Conservation (phyloP, 2,797 vertebrate species). For the Pipistrellus kuhlii region DNA sequence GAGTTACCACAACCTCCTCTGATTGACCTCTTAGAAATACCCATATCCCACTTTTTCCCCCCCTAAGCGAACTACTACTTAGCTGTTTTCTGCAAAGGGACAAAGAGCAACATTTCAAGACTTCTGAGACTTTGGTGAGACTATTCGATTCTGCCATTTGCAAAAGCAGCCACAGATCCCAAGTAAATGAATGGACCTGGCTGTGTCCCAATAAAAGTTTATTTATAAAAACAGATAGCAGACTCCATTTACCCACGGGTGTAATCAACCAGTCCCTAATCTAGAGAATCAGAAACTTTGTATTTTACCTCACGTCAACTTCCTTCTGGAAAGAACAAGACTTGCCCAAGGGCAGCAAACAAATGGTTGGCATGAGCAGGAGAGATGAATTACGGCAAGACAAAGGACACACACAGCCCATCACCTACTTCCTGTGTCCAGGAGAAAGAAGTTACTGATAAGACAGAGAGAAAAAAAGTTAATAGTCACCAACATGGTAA, state of each 20-base stretch:
- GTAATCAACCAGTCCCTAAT: background rate
- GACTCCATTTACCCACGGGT: background rate
- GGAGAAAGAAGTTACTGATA: background rate
- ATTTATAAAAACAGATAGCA: background rate
- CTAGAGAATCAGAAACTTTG: background rate
- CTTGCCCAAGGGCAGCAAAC: background rate
- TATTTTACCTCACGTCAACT: background rate
- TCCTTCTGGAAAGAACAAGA: constrained; percentile 5
- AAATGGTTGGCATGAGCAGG: background rate
- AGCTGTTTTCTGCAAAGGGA: background rate
- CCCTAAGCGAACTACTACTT: background rate
- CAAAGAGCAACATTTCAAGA: background rate
- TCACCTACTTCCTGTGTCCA: background rate
- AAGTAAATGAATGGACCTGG: background rate
- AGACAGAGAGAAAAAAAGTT: background rate
- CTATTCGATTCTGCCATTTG: background rate
- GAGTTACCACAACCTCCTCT: background rate
- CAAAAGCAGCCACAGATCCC: background rate
- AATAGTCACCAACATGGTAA: background rate
- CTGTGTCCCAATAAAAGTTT: background rate
- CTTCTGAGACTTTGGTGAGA: background rate
- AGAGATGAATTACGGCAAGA: background rate
- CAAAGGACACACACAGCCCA: rapidly evolving
- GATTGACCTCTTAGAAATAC: background rate
- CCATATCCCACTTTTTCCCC: background rate